Base-by-base conservation (phyloP, 2,113 vertebrate species). In the Chaenocephalus aceratus region DNA sequence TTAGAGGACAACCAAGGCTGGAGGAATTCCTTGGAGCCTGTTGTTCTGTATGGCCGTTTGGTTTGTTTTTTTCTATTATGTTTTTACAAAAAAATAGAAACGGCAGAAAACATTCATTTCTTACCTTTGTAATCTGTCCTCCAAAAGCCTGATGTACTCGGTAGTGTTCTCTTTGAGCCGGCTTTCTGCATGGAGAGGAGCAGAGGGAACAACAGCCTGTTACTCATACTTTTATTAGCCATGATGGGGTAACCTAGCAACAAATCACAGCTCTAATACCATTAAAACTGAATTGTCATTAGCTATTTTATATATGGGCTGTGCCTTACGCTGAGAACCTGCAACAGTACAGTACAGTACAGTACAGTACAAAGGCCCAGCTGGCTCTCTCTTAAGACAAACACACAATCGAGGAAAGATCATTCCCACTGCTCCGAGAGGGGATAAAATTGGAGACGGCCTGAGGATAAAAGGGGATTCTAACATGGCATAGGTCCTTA, bases 41-140 rank as follows among this genome's bases (percentile, higher is more conserved):
- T 26, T 76, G 65, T 72, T 85, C 62, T 69, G 59, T 80, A 54
- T 8, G 18, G 57, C 59, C 65, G 23, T 7, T 36, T 73, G 65
- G 74, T 68, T 49, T 54, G 10, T 16, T 54, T 70, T 62, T 34
- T 64, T 54, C 26, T 51, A 7, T 61, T 0, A 1, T 26, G 3
- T 66, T 30, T 34, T 45, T 41, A 49, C 21, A 69, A 41, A 77
- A 30, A 64, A 72, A 34, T 10, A 77, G 36, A 72, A 1, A 44
- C 10, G 9, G 34, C 15, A 71, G 8, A 49, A 65, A 74, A 2
- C 23, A 51, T 41, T 21, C 21, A 21, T 21, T 21, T 54, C 92
- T 91, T 92, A 98, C 97, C 97, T 96, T 84, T 92, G 92, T 56
- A 97, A 87, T 79, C 93, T 90, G 85, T 96, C 95, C 89, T 97